phyloP scores from a whole-genome alignment of 2,888 invertebrate species.

The Tholera decimalis region DNA sequence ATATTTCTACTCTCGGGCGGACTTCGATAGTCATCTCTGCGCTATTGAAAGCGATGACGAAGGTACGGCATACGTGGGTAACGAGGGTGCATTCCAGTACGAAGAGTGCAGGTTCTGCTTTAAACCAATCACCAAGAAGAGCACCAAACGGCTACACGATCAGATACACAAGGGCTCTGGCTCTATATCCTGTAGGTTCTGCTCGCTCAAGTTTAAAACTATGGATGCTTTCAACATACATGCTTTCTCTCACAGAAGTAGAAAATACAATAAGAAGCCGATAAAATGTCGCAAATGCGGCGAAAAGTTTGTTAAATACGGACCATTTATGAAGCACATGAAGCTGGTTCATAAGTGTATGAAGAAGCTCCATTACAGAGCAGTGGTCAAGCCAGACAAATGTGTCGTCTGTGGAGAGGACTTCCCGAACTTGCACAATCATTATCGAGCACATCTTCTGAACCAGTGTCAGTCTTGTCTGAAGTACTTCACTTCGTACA shows the following conservation, averaged over 20 bases:
- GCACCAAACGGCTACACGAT: constrained; percentile 81
- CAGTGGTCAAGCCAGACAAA: constrained; percentile 86
- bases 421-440: constrained; percentile 92
- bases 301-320: constrained; percentile 86
- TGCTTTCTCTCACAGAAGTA: constrained; percentile 86
- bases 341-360: constrained; percentile 80
- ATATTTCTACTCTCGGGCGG: constrained; percentile 84
- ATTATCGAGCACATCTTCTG: constrained; percentile 91
- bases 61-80: constrained; percentile 62
- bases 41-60: constrained; percentile 87
- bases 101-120: constrained; percentile 89
- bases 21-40: constrained; percentile 87
- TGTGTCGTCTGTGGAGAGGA: constrained; percentile 92
- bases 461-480: constrained; percentile 89
- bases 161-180: constrained; percentile 84
- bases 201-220: constrained; percentile 87
- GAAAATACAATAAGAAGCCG: constrained; percentile 87
- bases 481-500: constrained; percentile 86
- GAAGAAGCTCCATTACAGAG: constrained; percentile 86
- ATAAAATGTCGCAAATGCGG: constrained; percentile 85
- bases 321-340: constrained; percentile 87
- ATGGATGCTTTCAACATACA: constrained; percentile 89
- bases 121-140: constrained; percentile 83
- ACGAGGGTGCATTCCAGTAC: constrained; percentile 72
- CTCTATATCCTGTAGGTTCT: constrained; percentile 88